Base-by-base conservation (phyloP, 2,797 vertebrate species). In the Hippocampus kuda region DNA sequence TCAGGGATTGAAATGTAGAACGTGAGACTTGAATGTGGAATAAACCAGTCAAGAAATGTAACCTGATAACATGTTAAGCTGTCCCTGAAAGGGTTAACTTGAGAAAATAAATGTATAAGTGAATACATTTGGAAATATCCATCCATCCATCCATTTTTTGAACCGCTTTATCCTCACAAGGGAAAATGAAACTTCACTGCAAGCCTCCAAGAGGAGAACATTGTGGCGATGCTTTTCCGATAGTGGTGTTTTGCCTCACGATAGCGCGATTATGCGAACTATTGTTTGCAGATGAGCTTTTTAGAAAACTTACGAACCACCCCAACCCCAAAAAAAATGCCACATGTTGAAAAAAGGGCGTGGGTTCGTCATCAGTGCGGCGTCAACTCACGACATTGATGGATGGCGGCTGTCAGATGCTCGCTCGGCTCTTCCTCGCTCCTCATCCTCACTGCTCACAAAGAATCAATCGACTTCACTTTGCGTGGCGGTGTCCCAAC, bases 381-480 rank as follows among this genome's bases (percentile, higher is more conserved):
- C 13, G 42, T 65, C 42, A 26, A 49, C 44, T 26, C 26, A 16
- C 46, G 56, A 65, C 44, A 59, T 48, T 38, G 70, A 48, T 71
- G 30, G 22, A 38, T 71, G 57, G 70, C 26, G 62, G 64, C 49
- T 64, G 38, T 65, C 48, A 20, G 12, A 65, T 3, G 63, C 51
- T 53, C 51, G 41, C 69, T 63, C 24, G 24, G 38, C 49, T 53
- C 48, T 64, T 60, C 57, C 51, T 51, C 62, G 41, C 69, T 63
- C 49, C 49, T 54, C 49, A 54, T 64, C 61, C 44, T 65, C 63
- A 49, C 13, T 44, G 13, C 63, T 65, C 63, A 65, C 63, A 49
- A 65, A 48, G 63, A 65, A 65, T 65, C 63, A 65, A 65, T 65
- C 63, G 63, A 48, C 63, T 48, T 65, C 63, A 65, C 63, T 65